Evolutionary conservation across 2,888 invertebrate species (phyloP).

Genomic region (Allygus modestus): DNA sequence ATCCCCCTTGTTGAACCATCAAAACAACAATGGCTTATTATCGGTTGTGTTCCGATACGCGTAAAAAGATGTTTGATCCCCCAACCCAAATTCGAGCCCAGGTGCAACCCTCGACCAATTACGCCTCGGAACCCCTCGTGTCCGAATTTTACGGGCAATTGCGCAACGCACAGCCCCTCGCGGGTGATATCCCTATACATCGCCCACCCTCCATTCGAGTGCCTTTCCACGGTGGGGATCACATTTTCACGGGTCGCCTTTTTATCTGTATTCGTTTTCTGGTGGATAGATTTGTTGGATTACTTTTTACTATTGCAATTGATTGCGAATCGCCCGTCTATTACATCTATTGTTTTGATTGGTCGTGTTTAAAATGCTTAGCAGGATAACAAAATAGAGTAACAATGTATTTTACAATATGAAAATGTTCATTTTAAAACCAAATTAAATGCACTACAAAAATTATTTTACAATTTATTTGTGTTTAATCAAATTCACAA

Average conservation of each 20-base stretch:
- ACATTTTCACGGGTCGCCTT: constrained; percentile 25
- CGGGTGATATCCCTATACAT: background rate
- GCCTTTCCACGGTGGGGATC: constrained; percentile 10
- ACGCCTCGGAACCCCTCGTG: constrained; percentile 22
- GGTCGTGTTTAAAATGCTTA: no score
- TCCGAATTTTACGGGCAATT: constrained; percentile 53
- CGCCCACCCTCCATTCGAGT: background rate
- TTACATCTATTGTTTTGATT: no score
- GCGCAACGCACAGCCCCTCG: constrained; percentile 1
- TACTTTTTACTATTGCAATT: no score
- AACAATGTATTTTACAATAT: no score
- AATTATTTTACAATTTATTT: no score
- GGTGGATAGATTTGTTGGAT: background rate
- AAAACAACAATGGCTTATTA: background rate
- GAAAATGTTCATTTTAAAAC: no score
- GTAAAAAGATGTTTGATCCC: background rate
- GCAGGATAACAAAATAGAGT: no score
- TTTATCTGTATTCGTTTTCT: background rate
- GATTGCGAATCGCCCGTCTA: no score
- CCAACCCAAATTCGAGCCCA: background rate
- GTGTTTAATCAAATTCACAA: no score
- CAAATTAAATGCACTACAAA: no score
- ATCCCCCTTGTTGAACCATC: background rate
- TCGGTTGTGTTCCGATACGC: background rate
- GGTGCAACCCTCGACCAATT: constrained; percentile 28